These are phyloP conservation scores for Rhinogobius similis DNA, from an alignment of 2,113 vertebrate genomes.

Conservation along the genomic window DNA sequence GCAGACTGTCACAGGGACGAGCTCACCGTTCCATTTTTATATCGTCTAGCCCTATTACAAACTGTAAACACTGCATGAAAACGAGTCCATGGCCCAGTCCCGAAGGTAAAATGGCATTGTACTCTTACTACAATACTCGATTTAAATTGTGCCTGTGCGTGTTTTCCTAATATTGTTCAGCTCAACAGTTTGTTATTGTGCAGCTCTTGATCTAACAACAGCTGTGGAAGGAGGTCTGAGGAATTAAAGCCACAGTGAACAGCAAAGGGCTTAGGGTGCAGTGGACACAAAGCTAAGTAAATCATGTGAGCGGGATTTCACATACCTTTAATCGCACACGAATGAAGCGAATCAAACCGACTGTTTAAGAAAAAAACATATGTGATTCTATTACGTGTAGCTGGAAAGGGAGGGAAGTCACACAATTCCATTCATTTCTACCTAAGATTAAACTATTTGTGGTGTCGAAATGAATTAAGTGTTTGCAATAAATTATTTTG, in stretches of 20 bases:
- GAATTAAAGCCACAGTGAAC: conserved; percentile 27
- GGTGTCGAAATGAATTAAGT: too few species aligned
- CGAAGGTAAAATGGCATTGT: not conserved
- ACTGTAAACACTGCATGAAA: not conserved
- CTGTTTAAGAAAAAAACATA: not conserved
- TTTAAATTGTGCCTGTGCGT: not conserved
- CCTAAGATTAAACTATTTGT: too few species aligned
- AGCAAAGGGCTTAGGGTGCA: conserved; percentile 37
- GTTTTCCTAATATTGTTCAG: not conserved
- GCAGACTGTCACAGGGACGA: too few species aligned
- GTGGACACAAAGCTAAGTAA: conserved; percentile 30
- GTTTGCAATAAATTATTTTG: too few species aligned
- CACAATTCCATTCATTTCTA: too few species aligned
- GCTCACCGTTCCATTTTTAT: too few species aligned
- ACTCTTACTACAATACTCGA: not conserved
- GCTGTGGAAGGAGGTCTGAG: conserved; percentile 16
- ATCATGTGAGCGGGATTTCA: conserved; percentile 66
- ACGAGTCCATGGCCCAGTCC: not conserved
- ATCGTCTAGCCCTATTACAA: too few species aligned
- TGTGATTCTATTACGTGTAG: not conserved
- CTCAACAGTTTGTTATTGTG: not conserved
- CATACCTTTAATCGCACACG: conserved; percentile 44
- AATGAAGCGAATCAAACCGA: conserved; percentile 18
- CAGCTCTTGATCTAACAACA: conserved; percentile 11
- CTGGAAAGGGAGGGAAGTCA: too few species aligned